phyloP scores from a whole-genome alignment of 2,113 vertebrate species.

The Craseonycteris thonglongyai region DNA sequence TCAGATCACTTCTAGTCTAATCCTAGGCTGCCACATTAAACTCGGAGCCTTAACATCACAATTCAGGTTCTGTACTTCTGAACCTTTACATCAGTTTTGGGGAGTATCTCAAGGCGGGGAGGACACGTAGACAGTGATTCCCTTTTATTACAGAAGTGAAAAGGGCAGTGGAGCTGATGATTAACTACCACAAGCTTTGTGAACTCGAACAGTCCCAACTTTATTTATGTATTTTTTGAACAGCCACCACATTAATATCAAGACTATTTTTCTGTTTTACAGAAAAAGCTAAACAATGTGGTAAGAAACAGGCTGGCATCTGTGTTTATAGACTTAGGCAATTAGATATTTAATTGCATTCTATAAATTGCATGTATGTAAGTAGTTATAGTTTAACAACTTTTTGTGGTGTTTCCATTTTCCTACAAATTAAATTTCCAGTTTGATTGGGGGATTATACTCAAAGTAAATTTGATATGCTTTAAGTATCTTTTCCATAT shows the following conservation, averaged over 20 bases:
- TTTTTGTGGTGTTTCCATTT: conserved; percentile 13
- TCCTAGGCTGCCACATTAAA: not conserved
- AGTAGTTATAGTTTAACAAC: not conserved
- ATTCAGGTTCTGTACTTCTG: conserved; percentile 8
- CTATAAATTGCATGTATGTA: not conserved
- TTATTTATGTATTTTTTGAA: not conserved
- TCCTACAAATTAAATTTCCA: conserved; percentile 32
- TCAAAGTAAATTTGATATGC: not conserved
- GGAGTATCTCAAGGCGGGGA: not conserved
- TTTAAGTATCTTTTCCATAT: conserved; percentile 1
- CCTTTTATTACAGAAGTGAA: not conserved
- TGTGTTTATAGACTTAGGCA: not conserved
- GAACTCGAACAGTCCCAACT: not conserved
- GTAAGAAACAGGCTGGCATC: not conserved
- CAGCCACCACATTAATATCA: not conserved
- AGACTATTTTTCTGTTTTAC: not conserved
- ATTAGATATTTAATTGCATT: not conserved
- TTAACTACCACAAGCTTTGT: not conserved
- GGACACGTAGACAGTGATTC: conserved; percentile 14
- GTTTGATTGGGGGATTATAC: not conserved
- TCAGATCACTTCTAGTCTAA: not conserved
- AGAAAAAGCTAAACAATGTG: not conserved
- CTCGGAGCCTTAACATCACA: not conserved
- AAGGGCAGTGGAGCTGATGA: not conserved
- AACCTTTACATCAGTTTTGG: conserved; percentile 1